Conservation (phyloP, 2,113 vertebrate species). For the Potamarius usumacintae region DNA sequence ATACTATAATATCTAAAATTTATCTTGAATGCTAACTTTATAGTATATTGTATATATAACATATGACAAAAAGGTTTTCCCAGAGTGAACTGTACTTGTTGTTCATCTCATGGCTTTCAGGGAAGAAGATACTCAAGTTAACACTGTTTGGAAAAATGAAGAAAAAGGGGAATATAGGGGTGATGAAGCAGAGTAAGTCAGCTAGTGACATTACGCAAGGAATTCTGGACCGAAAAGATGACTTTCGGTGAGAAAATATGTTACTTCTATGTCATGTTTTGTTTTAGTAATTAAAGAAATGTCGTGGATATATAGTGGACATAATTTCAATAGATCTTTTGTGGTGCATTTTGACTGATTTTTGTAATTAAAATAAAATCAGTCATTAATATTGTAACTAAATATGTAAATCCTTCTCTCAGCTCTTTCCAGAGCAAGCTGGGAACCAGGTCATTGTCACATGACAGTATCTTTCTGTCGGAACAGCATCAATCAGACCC, state of each 20-base stretch:
- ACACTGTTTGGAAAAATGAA: slow-evolving; percentile 84
- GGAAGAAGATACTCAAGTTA: slow-evolving; percentile 81
- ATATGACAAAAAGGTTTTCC: not conserved
- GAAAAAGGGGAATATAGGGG: slow-evolving; percentile 66
- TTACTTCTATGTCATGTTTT: not conserved
- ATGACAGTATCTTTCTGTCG: slow-evolving; percentile 91
- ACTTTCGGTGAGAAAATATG: slow-evolving; percentile 72
- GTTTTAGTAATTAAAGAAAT: not conserved
- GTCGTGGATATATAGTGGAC: not conserved
- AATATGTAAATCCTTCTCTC: slow-evolving; percentile 47
- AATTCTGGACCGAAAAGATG: slow-evolving; percentile 78
- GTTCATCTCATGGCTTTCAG: slow-evolving; percentile 59
- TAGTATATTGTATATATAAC: not conserved
- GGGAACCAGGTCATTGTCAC: slow-evolving; percentile 87
- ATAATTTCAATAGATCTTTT: not conserved
- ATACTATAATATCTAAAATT: not conserved
- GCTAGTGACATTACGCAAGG: slow-evolving; percentile 73
- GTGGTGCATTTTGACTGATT: not conserved
- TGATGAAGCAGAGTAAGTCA: slow-evolving; percentile 79
- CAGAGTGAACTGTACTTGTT: not conserved
- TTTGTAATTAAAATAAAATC: not conserved
- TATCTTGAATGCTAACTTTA: not conserved
- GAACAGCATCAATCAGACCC: slow-evolving; percentile 74
- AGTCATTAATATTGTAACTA: not conserved
- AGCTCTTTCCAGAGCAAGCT: slow-evolving; percentile 75